Base-by-base conservation (phyloP, 64 coral and sea anemone genomes). In the Actinia equina region DNA sequence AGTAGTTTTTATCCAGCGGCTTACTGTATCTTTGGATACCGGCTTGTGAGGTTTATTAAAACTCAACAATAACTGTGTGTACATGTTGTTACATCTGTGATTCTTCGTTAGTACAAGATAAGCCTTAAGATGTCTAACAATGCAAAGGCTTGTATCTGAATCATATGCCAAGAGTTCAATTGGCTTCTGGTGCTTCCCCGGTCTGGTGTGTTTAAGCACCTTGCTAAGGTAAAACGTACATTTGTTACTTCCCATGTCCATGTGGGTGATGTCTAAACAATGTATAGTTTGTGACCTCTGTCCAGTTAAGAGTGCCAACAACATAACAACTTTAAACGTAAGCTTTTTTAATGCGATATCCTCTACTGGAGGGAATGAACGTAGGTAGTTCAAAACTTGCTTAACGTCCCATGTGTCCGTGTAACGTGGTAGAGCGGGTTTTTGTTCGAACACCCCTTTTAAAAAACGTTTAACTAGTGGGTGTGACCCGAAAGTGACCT, bases 251-350 rank as follows among this genome's bases (percentile, higher is more conserved):
- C 15, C 61, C 17, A 86, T 9, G 26, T 60, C 80, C 82, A 89
- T 80, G 17, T 91, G 81, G 14, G 20, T 57, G 43, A 91, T 67
- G 46, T 95, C 86, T 16, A 95, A 44, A 14, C 26, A 77, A 56
- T 95, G 85, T 81, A 87, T 4, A 19, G 93, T 91, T 83, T 91
- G 93, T 43, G 61, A 59, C 44, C 89, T 77, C 82, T 89, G 83
- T 8, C 81, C 89, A 52, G 86, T 85, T 20, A 88, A 22, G 6
- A 88, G 4, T 14, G 11, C 64, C 12, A 92, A 45, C 17, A 91
- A 43, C 7, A 63, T 81, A 13, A 76, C 86, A 42, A 52, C 46
- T 60, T 94, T 91, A 4, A 56, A 69, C 43, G 89, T 88, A 16
- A 94, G 85, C 71, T 85, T 41, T 11, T 42, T 74, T 13, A 74